A percentile compares a stretch with the other conserved stretches of the same genome.
These are phyloP conservation scores for Scaptomyza cyrtandrae DNA, from an alignment of 2,888 invertebrate genomes.

Conservation along the genomic window DNA sequence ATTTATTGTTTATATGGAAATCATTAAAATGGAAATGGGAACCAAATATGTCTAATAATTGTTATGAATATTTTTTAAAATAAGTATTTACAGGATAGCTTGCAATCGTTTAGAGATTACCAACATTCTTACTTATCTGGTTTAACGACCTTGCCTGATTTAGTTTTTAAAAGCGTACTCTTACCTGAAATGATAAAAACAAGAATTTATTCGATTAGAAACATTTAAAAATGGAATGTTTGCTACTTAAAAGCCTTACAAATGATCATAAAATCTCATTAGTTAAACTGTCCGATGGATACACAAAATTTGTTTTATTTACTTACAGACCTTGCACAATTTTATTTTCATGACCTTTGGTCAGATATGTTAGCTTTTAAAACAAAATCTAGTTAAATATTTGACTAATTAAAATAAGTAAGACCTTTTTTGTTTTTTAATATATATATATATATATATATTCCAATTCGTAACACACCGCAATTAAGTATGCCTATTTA, in stretches of 20 bases:
- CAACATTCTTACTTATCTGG: conserved; percentile 15
- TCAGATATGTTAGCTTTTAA: conserved; percentile 6
- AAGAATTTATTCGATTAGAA: conserved; percentile 22
- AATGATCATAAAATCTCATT: conserved; percentile 10
- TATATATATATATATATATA: neutral
- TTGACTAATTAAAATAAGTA: conserved; percentile 44
- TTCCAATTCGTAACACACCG: neutral
- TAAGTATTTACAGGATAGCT: conserved; percentile 11
- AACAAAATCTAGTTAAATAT: conserved; percentile 28
- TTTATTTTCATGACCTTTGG: conserved; percentile 8
- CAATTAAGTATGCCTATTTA: conserved; percentile 9
- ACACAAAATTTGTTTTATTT: neutral
- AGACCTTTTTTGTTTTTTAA: conserved; percentile 45
- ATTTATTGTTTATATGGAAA: neutral
- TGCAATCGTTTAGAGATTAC: neutral
- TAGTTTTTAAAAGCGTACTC: conserved; percentile 23
- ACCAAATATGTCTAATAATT: neutral
- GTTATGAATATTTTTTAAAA: neutral
- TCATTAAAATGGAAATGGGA: no score
- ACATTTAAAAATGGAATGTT: conserved; percentile 16
- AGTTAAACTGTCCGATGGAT: neutral
- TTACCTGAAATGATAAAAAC: conserved; percentile 71
- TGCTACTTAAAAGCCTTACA: neutral
- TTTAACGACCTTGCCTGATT: conserved; percentile 14
- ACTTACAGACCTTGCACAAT: conserved; percentile 17